Evolutionary conservation across 2,113 vertebrate genomes (phyloP).

Genomic region (Epinephelus cyanopodus): DNA sequence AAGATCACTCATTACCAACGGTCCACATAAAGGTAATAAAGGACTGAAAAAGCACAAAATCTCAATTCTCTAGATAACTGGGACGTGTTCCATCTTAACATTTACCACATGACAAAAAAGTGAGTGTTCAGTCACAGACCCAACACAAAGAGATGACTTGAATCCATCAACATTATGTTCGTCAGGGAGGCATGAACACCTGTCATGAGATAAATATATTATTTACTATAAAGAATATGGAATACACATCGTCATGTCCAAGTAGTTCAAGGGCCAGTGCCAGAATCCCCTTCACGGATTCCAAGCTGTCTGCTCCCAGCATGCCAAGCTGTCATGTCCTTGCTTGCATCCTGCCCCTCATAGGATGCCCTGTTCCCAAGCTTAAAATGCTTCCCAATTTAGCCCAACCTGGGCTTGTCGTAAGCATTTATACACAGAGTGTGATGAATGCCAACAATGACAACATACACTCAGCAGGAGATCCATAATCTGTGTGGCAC

Average conservation of each 20-base stretch:
- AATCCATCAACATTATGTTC: not conserved
- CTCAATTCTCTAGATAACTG: not conserved
- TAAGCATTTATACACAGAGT: slow-evolving; percentile 55
- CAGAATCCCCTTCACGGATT: slow-evolving; percentile 52
- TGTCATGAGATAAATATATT: slow-evolving; percentile 20
- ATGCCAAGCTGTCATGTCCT: slow-evolving; percentile 83
- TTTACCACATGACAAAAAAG: slow-evolving; percentile 6
- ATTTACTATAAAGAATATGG: not conserved
- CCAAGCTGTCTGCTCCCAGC: slow-evolving; percentile 78
- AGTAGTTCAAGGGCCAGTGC: slow-evolving; percentile 39
- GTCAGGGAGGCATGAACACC: not conserved
- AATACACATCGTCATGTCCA: slow-evolving; percentile 39
- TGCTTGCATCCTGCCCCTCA: slow-evolving; percentile 77
- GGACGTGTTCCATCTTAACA: slow-evolving; percentile 7
- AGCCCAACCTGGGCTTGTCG: slow-evolving; percentile 57
- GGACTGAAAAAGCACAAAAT: not conserved
- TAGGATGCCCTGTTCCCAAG: slow-evolving; percentile 73
- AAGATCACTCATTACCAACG: slow-evolving; percentile 14
- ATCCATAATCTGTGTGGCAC: slow-evolving; percentile 18
- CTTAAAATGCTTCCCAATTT: slow-evolving; percentile 64
- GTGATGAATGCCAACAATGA: slow-evolving; percentile 55
- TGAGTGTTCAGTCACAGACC: not conserved
- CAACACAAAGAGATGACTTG: not conserved
- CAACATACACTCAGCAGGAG: slow-evolving; percentile 44
- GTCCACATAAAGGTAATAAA: slow-evolving; percentile 14